Base-by-base conservation (phyloP, 2,113 vertebrate species). In the Eolophus roseicapilla region DNA sequence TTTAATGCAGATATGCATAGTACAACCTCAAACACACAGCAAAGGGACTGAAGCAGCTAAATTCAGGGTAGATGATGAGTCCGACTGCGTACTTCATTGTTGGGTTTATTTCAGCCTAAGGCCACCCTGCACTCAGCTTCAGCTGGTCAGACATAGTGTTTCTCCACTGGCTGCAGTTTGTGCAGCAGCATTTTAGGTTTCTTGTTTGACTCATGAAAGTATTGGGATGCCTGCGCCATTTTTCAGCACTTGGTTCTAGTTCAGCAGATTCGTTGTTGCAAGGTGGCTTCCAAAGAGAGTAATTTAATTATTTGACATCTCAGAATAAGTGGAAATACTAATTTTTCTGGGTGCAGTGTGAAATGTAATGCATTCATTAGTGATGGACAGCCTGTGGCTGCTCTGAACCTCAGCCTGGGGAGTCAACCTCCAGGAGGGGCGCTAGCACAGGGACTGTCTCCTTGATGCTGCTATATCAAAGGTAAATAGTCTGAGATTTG, bases 71-170 rank as follows among this genome's bases (percentile, higher is more conserved):
- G 6, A 23, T 47, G 28, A 11, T n/a, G 31, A 65, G 21, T 43
- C 31, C 35, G 69, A 27, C 29, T 6, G 3, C 3, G 1, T 55
- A 10, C 14, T 79, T 59, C 11, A 5, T 17, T 33, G 11, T 16
- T 3, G 1, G 23, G 62, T 70, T 49, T 59, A 49, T 41, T 62
- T 74, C 37, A 70, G 46, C 37, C n/a, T 2, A 6, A 16, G 55
- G 23, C 44, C 25, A 13, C 57, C 19, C 37, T 86, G 41, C 4
- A 6, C 2, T 4, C 64, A 11, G 5, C 23, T 70, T 64, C 68
- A 74, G 60, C n/a, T 0, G 0, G 27, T 29, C 52, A 53, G 35
- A 33, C 27, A 5, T 5, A 7, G 17, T 3, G 16, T 69, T 81
- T 13, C n/a, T 62, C 17, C 18, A 3, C 17, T 21, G 13, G 27